phyloP scores from a whole-genome alignment of 2,888 invertebrate species.

The Tineola bisselliella region DNA sequence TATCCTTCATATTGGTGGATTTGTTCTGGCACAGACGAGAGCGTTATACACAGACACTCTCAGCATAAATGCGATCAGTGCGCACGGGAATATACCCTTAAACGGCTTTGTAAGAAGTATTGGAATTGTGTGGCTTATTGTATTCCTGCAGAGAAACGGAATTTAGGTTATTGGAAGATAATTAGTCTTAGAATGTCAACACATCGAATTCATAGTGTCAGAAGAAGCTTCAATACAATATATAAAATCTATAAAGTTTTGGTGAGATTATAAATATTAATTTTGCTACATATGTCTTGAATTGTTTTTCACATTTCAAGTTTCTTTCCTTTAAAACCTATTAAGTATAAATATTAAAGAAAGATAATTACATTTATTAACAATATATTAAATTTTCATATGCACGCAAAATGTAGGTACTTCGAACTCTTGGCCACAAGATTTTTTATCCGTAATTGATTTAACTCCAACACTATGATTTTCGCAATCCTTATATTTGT shows the following conservation, averaged over 20 bases:
- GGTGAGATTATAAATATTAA: no score
- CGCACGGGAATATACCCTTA: background rate
- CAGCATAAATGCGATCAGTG: background rate
- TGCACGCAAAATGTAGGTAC: no score
- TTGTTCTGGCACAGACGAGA: background rate
- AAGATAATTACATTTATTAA: no score
- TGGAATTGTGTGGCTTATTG: background rate
- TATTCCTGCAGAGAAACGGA: background rate
- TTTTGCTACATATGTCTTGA: no score
- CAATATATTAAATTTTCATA: no score
- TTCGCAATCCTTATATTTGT: background rate
- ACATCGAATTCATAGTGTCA: background rate
- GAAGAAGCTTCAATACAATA: no score
- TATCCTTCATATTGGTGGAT: background rate
- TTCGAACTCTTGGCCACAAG: no score
- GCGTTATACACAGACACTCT: background rate
- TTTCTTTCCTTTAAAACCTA: no score
- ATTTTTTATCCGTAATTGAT: no score
- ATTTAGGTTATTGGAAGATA: slow-evolving; percentile 1
- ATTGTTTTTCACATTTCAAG: no score
- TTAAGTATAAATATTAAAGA: no score
- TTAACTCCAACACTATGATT: background rate
- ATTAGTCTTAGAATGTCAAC: background rate
- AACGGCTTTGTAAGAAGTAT: background rate
- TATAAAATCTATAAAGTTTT: no score